Base-by-base conservation (phyloP, 2,888 invertebrate genomes). In the Prosapia bicincta region DNA sequence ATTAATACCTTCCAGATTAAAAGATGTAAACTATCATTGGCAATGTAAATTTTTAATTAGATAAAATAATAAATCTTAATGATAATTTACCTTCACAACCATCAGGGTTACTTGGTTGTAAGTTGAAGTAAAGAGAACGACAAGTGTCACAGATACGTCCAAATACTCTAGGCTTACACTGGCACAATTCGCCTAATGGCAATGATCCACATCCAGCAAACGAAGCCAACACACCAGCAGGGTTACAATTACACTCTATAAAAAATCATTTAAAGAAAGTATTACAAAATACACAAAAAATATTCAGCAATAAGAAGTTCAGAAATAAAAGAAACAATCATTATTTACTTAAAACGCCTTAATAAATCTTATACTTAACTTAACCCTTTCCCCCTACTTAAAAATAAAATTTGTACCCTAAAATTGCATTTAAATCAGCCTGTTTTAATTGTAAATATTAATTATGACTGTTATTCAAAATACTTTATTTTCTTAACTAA, bases 71-170 rank as follows among this genome's bases (percentile, higher is more conserved):
- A n/a, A n/a, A 30, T 6, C 30, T 30, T 30, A 30, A 30, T 6
- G 9, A 30, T 25, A 20, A 30, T 80, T 79, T 84, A 92, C 93
- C 91, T 88, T 98, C 93, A 85, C 99, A 99, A 74, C 99, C 99
- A 20, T 91, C 88, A 0, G 93, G 91, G 85, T 99, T 98, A 81
- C 91, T 90, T 10, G 92, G 89, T 83, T 94, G 93, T 23, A 99
- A 88, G 84, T 98, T 98, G 97, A 97, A 99, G 85, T 89, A 99
- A 0, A 97, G 89, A 0, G 96, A 93, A 83, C 93, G 94, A 85
- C 99, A 99, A 82, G 93, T 91, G 83, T 99, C 93, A 83, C 99
- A 99, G 82, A 98, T 98, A 74, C 98, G 89, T 0, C 99, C 99
- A 79, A 93, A 91, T 0, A 98, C 99, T 2, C 96, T 90, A 70